Evolutionary conservation across 2,797 vertebrate species (phyloP).

Genomic region (Leptatherina wallacei): DNA sequence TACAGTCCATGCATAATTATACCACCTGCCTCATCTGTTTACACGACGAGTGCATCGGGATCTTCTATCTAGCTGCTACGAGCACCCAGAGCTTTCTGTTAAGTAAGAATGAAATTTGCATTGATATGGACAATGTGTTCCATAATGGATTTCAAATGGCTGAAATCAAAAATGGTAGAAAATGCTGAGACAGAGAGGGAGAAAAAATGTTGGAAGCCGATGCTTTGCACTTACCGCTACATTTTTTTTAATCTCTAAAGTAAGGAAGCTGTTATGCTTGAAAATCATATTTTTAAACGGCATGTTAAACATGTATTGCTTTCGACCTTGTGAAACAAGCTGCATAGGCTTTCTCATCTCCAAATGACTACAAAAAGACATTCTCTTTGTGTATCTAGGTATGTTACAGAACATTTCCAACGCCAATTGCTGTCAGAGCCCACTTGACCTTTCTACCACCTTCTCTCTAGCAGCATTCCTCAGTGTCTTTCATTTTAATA

Average conservation of each 20-base stretch:
- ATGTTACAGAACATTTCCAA: conserved; percentile 19
- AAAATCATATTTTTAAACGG: conserved; percentile 6
- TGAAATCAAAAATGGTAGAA: neutral
- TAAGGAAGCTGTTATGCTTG: neutral
- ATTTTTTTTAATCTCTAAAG: neutral
- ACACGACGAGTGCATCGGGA: conserved; percentile 15
- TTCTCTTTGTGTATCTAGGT: neutral
- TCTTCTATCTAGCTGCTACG: conserved; percentile 8
- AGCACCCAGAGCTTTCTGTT: conserved; percentile 13
- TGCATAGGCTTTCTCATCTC: neutral
- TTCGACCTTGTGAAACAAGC: conserved; percentile 21
- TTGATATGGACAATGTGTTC: conserved; percentile 11
- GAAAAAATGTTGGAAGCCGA: no score
- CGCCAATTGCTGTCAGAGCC: neutral
- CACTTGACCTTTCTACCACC: conserved; percentile 37
- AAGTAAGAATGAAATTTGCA: conserved; percentile 19
- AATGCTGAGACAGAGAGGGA: neutral
- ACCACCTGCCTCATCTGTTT: conserved; percentile 31
- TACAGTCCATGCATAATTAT: conserved; percentile 32
- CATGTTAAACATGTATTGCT: neutral
- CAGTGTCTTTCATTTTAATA: conserved; percentile 28
- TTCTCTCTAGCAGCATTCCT: conserved; percentile 3
- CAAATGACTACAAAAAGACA: conserved; percentile 16
- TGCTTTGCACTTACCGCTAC: no score
- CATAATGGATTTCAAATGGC: conserved; percentile 4